Conservation (phyloP, 2,888 invertebrate species). For the Caenorhabditis sulstoni region DNA sequence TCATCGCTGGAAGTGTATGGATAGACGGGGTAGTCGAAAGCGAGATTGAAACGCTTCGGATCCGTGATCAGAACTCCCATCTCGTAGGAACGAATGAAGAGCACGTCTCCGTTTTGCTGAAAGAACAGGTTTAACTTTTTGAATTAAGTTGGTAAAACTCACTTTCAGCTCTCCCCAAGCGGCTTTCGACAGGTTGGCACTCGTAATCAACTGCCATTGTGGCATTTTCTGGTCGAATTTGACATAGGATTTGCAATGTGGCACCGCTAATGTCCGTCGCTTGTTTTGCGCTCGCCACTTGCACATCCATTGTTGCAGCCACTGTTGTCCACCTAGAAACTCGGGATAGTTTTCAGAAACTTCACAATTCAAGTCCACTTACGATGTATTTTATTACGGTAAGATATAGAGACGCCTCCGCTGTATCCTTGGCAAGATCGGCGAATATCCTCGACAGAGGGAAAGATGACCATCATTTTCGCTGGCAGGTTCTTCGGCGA, state of each 20-base stretch:
- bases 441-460: conserved; percentile 89
- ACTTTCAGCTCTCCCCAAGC: conserved; percentile 90
- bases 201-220: conserved; percentile 83
- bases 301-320: conserved; percentile 53
- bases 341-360: conserved; percentile 5
- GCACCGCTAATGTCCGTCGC: conserved; percentile 89
- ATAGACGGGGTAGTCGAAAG: conserved; percentile 74
- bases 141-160: conserved; percentile 1
- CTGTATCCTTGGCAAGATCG: conserved; percentile 89
- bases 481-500: conserved; percentile 13
- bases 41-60: conserved; percentile 60
- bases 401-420: conserved; percentile 93
- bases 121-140: conserved; percentile 10
- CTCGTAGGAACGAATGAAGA: conserved; percentile 73
- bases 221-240: conserved; percentile 59
- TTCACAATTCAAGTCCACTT: neutral
- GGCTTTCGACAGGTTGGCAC: conserved; percentile 95
- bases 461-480: conserved; percentile 84
- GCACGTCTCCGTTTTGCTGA: conserved; percentile 56
- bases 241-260: conserved; percentile 87
- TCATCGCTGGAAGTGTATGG: conserved; percentile 54
- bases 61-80: conserved; percentile 75
- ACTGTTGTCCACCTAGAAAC: conserved; percentile 25
- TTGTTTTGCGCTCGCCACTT: conserved; percentile 87
- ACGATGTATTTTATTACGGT: conserved; percentile 85